Base-by-base conservation (phyloP, 2,888 invertebrate genomes). In the Scaptomyza parva region DNA sequence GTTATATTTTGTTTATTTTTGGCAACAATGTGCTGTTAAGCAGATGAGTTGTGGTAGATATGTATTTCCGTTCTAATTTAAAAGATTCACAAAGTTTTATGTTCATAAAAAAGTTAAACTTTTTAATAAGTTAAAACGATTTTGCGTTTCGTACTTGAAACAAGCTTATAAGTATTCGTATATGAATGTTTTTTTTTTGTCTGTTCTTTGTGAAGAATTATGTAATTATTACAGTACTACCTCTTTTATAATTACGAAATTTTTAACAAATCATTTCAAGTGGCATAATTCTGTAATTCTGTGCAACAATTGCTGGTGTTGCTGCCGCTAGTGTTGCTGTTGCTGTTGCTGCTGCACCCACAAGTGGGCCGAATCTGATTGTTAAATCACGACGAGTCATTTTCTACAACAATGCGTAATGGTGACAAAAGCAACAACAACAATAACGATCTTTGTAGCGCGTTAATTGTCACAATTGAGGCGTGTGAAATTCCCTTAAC, bases 401-500 rank as follows among this genome's bases (percentile, higher is more conserved):
- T 74, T 73, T 52, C 20, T 50, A 60, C 57, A 67, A 76, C 82
- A 78, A 73, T 73, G 73, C 73, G 74, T 74, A 77, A 62, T 72
- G 73, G 48, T 60, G 60, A 70, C 65, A 70, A 47, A 28, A 55
- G 35, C 52, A 43, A 30, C 55, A 55, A 50, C 43, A 60, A 57
- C 59, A 57, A 60, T 20, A 50, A 53, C 53, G 17, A 37, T 22
- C 40, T 61, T 47, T 48, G 59, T 52, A 54, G 65, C 78, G 73
- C 64, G 72, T 72, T 79, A 68, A 83, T 76, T 85, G 79, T 79
- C 78, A 75, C 88, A 84, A 86, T 88, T 84, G 87, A 84, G 75
- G 78, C 85, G 88, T 88, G 83, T 78, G 87, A 86, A 88, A 68
- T 84, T 72, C 63, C 69, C 76, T 64, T 43, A 62, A 71, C 53